Percentiles rank a stretch among this genome's conserved stretches.
Evolutionary conservation across 2,797 vertebrate species (phyloP).

Genomic region (Adelosebastes latens): DNA sequence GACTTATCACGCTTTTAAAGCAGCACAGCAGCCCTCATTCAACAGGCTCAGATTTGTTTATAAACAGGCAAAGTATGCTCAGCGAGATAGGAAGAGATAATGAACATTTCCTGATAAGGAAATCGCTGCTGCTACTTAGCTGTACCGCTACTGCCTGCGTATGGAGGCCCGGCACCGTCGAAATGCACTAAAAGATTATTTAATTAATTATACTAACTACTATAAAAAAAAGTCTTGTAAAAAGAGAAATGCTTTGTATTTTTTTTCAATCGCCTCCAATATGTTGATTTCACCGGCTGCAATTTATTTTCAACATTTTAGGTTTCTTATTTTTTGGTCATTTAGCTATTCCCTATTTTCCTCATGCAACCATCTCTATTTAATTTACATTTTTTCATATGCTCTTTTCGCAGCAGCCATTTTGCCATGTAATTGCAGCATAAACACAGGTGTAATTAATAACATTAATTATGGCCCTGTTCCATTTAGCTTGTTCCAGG

Average conservation of each 20-base stretch:
- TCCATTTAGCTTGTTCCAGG: too few relatives aligned
- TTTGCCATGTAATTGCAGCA: too few relatives aligned
- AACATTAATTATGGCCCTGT: too few relatives aligned
- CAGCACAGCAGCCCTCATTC: conserved; percentile 23
- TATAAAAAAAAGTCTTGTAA: not conserved
- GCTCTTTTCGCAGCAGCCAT: too few relatives aligned
- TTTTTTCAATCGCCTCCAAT: not conserved
- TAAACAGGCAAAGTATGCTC: conserved; percentile 50
- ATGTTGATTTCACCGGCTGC: not conserved
- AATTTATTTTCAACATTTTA: not conserved
- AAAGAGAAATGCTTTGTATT: not conserved
- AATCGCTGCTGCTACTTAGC: conserved; percentile 11
- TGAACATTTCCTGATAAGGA: conserved; percentile 55
- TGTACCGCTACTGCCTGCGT: not conserved
- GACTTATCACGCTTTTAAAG: conserved; percentile 23
- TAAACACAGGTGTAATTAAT: too few relatives aligned
- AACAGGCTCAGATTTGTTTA: conserved; percentile 40
- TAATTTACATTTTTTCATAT: not conserved
- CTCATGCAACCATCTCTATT: not conserved
- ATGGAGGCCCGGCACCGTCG: accelerated
- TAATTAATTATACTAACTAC: not conserved
- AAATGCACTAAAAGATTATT: not conserved
- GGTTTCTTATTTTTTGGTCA: not conserved
- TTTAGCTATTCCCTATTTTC: not conserved
- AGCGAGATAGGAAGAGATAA: conserved; percentile 44